Percentiles rank a stretch among this genome's conserved stretches.
Conservation (phyloP, 2,888 invertebrate genomes). For the Calliopum simillimum region DNA sequence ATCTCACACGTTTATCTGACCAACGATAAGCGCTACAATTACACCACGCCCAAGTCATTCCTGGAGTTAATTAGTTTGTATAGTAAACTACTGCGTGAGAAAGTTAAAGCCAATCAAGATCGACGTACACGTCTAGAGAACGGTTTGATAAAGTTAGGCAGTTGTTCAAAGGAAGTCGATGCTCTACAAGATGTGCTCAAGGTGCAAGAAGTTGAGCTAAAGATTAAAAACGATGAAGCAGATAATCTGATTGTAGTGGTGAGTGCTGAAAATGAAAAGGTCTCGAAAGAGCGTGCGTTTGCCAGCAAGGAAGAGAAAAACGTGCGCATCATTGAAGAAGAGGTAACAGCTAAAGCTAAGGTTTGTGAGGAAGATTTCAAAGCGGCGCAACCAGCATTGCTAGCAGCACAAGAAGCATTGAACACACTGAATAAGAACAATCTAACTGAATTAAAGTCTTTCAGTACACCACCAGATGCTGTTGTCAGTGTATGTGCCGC, state of each 20-base stretch:
- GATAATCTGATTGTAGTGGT: conserved; percentile 89
- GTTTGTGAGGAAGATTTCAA: conserved; percentile 91
- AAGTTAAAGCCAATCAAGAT: conserved; percentile 76
- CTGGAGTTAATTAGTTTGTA: conserved; percentile 91
- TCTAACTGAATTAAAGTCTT: conserved; percentile 93
- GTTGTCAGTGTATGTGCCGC: conserved; percentile 89
- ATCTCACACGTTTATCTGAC: conserved; percentile 83
- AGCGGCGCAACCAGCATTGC: conserved; percentile 89
- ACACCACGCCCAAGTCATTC: conserved; percentile 96
- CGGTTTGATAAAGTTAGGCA: conserved; percentile 87
- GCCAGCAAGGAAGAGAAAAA: conserved; percentile 89
- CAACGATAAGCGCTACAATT: conserved; percentile 92
- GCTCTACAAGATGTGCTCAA: conserved; percentile 79
- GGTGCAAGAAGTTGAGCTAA: conserved; percentile 84
- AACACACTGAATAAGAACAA: conserved; percentile 94
- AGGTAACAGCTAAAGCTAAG: conserved; percentile 85
- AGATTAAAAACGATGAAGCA: conserved; percentile 89
- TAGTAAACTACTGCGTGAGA: conserved; percentile 76
- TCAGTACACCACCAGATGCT: conserved; percentile 90
- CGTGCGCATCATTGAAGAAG: conserved; percentile 89
- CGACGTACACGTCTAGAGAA: conserved; percentile 86
- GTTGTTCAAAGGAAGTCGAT: conserved; percentile 88
- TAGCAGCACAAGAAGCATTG: conserved; percentile 90
- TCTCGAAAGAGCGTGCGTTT: conserved; percentile 85
- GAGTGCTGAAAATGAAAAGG: conserved; percentile 90